Evolutionary conservation across 2,113 vertebrate species (phyloP), one percentile per base, ranked within the genome.

Genomic region (Pandion haliaetus): DNA sequence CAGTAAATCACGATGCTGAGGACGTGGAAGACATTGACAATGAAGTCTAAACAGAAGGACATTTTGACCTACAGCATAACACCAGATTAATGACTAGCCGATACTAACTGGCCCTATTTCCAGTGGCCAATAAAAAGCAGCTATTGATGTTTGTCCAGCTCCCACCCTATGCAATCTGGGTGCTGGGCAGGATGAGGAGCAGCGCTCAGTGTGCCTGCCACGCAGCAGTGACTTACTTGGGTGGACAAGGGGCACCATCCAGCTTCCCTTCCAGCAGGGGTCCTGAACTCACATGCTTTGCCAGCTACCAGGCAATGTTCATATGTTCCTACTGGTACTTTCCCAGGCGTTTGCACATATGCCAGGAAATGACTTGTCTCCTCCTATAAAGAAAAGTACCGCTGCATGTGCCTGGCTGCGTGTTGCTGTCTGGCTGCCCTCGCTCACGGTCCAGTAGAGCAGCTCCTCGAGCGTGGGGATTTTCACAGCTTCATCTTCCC

Each of bases 21-120:
- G 72, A 95, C 97, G 74, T 20, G 5, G 90, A 86, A 92, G 91
- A 94, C 91, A 93, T 95, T 88, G 96, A 95, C 93, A 93, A 40
- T 65, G 63, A 91, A 84, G 79, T 95, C 84, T 94, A 97, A 97
- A 97, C 92, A 98, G 96, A 96, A 94, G 92, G 93, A 71, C 54
- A n/a, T 97, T 97, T 97, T 96, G 94, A 97, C 92, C 91, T 96
- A 76, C 65, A 89, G 90, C 88, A 32, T 91, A 93, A 93, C 94
- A 93, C 62, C 59, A 95, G 93, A 94, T 77, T 72, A 96, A 94
- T 81, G 90, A 69, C 87, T 87, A 69, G 86, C 78, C 89, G 78
- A 49, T 93, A 47, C 63, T 96, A 95, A 94, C 67, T 36, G 65
- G 25, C 81, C 59, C 38, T 57, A 10, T 89, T 96, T 95, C 63